Evolutionary conservation across 1,140 invertebrate genomes (phyloP).

Genomic region (Saxidomus purpurata): DNA sequence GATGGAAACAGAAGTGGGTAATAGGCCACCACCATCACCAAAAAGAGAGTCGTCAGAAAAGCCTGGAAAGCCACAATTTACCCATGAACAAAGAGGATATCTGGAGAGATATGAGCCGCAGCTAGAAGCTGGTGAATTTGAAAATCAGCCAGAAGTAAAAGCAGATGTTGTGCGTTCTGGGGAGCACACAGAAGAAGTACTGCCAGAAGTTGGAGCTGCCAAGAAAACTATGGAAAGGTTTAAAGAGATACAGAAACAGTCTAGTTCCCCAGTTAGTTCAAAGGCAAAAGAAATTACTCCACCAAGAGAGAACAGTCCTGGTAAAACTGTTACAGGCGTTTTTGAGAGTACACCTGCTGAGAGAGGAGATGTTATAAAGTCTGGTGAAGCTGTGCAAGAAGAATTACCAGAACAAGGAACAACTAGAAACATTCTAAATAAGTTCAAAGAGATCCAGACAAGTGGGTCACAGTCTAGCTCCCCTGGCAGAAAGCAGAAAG

Average conservation of each 20-base stretch:
- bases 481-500: constrained; percentile 66
- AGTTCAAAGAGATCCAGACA: constrained; percentile 76
- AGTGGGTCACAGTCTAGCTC: constrained; percentile 55
- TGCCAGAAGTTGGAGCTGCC: constrained; percentile 74
- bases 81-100: constrained; percentile 73
- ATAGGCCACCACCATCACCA: constrained; percentile 65
- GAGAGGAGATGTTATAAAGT: constrained; percentile 74
- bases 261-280: constrained; percentile 61
- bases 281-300: constrained; percentile 73
- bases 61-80: constrained; percentile 77
- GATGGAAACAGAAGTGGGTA: constrained; percentile 72
- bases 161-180: constrained; percentile 72
- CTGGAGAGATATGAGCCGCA: constrained; percentile 77
- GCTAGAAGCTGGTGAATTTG: constrained; percentile 76
- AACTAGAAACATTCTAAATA: constrained; percentile 76
- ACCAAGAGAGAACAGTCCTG: constrained; percentile 68
- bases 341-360: constrained; percentile 68
- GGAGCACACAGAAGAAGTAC: constrained; percentile 64
- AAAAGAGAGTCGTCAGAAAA: constrained; percentile 80
- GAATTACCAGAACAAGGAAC: constrained; percentile 80
- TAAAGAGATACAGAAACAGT: constrained; percentile 69
- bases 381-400: constrained; percentile 72
- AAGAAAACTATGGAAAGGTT: constrained; percentile 75
- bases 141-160: constrained; percentile 73
- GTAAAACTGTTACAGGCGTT: constrained; percentile 67